phyloP scores from a whole-genome alignment of 2,797 vertebrate species.

The Rhynchotus rufescens region DNA sequence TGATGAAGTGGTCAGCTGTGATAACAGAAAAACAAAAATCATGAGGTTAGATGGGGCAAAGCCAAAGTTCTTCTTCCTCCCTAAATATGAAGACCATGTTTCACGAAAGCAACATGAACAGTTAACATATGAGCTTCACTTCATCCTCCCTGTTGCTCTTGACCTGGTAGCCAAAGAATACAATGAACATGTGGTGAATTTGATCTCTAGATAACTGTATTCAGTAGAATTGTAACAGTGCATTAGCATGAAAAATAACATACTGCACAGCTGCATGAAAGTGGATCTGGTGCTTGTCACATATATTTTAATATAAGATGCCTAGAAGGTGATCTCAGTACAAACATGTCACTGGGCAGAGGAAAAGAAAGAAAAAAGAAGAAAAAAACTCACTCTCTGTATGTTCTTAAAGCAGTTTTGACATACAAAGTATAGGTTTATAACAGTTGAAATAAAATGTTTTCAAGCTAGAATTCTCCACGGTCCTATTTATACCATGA shows the following conservation, averaged over 20 bases:
- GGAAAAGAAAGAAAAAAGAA: constrained; percentile 21
- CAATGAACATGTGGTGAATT: constrained; percentile 48
- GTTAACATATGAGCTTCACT: not conserved
- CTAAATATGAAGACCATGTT: constrained; percentile 24
- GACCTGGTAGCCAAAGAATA: constrained; percentile 70
- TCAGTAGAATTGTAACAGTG: constrained; percentile 55
- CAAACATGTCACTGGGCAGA: constrained; percentile 59
- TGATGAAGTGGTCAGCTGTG: constrained; percentile 48
- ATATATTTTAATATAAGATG: constrained; percentile 68
- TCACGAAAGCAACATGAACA: not conserved
- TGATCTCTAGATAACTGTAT: constrained; percentile 58
- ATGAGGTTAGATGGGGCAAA: constrained; percentile 39
- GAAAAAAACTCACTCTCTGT: not conserved
- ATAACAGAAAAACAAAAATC: constrained; percentile 34
- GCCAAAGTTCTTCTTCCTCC: not conserved
- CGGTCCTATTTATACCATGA: not conserved
- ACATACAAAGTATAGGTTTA: not conserved
- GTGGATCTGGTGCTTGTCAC: constrained; percentile 69
- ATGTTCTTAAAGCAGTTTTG: constrained; percentile 39
- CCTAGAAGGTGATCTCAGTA: constrained; percentile 71
- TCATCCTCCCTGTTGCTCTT: constrained; percentile 37
- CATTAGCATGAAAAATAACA: constrained; percentile 66
- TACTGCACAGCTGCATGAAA: constrained; percentile 59
- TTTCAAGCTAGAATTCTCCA: constrained; percentile 8
- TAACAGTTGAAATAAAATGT: constrained; percentile 18